These are phyloP conservation scores for Phenganax stokvisi DNA, from an alignment of 92 coral and sea anemone species.

Conservation along the genomic window DNA sequence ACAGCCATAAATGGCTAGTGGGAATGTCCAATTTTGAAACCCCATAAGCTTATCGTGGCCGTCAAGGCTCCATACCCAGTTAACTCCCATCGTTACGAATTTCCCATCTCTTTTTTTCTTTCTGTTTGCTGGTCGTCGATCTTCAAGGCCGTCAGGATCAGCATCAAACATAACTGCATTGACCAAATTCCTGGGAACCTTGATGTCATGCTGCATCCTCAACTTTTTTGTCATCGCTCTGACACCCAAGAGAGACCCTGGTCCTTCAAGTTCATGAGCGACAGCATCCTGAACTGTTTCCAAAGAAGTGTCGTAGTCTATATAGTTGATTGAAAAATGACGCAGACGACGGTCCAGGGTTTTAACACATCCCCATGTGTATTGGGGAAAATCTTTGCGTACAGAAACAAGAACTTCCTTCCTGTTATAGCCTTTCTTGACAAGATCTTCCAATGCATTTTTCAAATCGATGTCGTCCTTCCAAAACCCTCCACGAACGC, in stretches of 20 bases:
- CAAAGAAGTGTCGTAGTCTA: slow-evolving; percentile 37
- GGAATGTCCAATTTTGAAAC: slow-evolving; percentile 23
- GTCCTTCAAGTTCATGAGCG: slow-evolving; percentile 45
- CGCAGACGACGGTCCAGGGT: slow-evolving; percentile 49
- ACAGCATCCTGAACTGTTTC: slow-evolving; percentile 38
- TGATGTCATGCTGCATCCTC: slow-evolving; percentile 44
- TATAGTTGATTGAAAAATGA: slow-evolving; percentile 38
- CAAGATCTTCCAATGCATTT: no score
- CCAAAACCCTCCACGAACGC: no score
- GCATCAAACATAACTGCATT: slow-evolving; percentile 38
- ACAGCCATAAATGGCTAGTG: slow-evolving; percentile 2
- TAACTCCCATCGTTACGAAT: not conserved
- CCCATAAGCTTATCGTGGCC: slow-evolving; percentile 3
- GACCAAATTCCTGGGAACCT: slow-evolving; percentile 50
- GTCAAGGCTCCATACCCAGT: not conserved
- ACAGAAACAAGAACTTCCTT: no score
- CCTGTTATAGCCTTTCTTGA: no score
- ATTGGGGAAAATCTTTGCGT: slow-evolving; percentile 40
- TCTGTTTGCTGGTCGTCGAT: no score
- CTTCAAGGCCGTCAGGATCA: slow-evolving; percentile 39
- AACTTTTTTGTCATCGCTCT: slow-evolving; percentile 49
- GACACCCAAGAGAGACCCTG: slow-evolving; percentile 41
- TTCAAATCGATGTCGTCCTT: no score
- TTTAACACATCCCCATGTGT: slow-evolving; percentile 36
- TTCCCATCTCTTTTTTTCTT: not conserved